Conservation (phyloP, 2,113 vertebrate genomes). For the Protobothrops mucrosquamatus region DNA sequence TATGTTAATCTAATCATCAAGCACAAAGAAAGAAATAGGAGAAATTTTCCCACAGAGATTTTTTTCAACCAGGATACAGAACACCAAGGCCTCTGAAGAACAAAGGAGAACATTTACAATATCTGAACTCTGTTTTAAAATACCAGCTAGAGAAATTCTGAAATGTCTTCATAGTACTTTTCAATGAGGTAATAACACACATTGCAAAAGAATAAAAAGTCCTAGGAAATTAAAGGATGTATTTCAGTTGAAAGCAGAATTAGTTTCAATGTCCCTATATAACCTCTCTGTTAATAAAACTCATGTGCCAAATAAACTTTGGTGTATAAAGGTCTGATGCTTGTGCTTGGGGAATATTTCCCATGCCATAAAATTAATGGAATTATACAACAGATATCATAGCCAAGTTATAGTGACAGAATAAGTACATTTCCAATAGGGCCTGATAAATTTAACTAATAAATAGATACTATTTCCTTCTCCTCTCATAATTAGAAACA, state of each 20-base stretch:
- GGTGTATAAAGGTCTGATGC: neutral
- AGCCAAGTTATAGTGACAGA: neutral
- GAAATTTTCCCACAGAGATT: neutral
- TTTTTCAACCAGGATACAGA: neutral
- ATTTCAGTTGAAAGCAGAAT: neutral
- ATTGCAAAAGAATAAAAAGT: neutral
- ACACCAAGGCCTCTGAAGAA: neutral
- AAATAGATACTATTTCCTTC: slow-evolving; percentile 7
- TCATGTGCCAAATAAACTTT: neutral
- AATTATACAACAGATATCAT: slow-evolving; percentile 5
- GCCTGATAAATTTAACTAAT: slow-evolving; percentile 7
- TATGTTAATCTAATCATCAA: neutral
- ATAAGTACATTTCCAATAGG: slow-evolving; percentile 21
- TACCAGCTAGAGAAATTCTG: neutral
- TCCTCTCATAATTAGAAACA: slow-evolving; percentile 7
- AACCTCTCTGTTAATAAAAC: neutral
- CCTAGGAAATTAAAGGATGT: neutral
- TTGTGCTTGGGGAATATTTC: neutral
- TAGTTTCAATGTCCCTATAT: slow-evolving; percentile 6
- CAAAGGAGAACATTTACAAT: neutral
- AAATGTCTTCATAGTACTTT: neutral
- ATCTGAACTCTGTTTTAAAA: neutral
- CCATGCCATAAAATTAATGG: neutral
- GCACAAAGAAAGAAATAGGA: neutral
- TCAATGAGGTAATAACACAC: neutral